Evolutionary conservation across 2,113 vertebrate species (phyloP).

Genomic region (Sebastes schlegelii): DNA sequence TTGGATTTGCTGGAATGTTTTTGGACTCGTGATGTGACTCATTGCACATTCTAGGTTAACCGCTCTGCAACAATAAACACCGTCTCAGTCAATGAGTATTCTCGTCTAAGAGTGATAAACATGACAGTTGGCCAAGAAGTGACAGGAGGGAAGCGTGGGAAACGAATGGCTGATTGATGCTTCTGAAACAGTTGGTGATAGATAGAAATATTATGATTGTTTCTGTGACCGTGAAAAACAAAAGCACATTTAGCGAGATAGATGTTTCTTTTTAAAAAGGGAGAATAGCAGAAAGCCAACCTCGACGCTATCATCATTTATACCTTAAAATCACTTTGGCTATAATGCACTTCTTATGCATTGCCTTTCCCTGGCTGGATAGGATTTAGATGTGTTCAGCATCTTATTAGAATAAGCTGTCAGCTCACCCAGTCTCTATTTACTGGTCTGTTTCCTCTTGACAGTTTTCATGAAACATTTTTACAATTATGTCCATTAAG

Average conservation of each 20-base stretch:
- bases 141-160: constrained; percentile 9
- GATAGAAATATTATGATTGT: constrained; percentile 10
- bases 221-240: constrained; percentile 2
- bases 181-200: constrained; percentile 9
- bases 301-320: constrained; percentile 21
- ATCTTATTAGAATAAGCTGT: constrained; percentile 72
- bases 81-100: constrained; percentile 9
- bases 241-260: not conserved
- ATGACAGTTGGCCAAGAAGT: constrained; percentile 14
- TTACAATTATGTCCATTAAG: constrained; percentile 71
- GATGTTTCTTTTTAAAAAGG: not conserved
- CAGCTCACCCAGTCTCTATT: constrained; percentile 53
- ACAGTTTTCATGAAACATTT: constrained; percentile 66
- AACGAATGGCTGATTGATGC: constrained; percentile 12
- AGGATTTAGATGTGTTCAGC: constrained; percentile 59
- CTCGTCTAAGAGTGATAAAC: not conserved
- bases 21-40: constrained; percentile 35
- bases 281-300: not conserved
- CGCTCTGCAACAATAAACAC: constrained; percentile 36
- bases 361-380: constrained; percentile 21
- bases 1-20: constrained; percentile 44
- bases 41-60: constrained; percentile 19
- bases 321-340: constrained; percentile 43
- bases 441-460: constrained; percentile 54
- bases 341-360: constrained; percentile 36